These are phyloP conservation scores for Ibidorhyncha struthersii DNA, from an alignment of 2,113 vertebrate genomes.

Conservation along the genomic window DNA sequence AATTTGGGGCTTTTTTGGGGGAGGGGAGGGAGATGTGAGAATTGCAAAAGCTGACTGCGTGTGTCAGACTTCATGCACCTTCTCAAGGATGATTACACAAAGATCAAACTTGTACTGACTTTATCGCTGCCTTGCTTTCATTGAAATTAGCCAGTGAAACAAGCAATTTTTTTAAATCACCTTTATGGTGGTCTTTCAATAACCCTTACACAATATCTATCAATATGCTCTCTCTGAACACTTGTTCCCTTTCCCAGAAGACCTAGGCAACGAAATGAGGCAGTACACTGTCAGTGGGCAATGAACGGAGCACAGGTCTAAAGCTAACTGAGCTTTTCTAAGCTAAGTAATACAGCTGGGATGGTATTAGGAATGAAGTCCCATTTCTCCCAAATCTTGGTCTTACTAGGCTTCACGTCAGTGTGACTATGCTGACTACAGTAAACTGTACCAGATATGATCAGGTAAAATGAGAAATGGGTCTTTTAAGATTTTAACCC, in stretches of 20 bases:
- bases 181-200: neutral
- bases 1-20: neutral
- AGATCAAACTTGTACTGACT: neutral
- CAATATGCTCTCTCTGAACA: neutral
- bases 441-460: neutral
- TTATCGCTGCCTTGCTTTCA: fast-evolving
- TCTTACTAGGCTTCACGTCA: neutral
- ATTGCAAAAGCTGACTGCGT: neutral
- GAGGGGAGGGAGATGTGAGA: neutral
- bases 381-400: neutral
- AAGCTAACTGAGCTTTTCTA: neutral
- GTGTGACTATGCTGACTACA: neutral
- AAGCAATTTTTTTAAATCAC: fast-evolving
- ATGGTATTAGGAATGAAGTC: neutral
- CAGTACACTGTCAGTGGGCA: fast-evolving
- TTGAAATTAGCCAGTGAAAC: neutral
- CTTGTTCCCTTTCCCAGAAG: neutral
- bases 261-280: neutral
- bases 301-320: neutral
- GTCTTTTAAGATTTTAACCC: neutral
- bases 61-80: neutral
- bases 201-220: neutral
- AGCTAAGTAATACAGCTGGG: neutral
- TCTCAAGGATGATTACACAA: neutral
- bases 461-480: neutral